Base-by-base conservation (phyloP, 2,113 vertebrate genomes). In the Perognathus longimembris region DNA sequence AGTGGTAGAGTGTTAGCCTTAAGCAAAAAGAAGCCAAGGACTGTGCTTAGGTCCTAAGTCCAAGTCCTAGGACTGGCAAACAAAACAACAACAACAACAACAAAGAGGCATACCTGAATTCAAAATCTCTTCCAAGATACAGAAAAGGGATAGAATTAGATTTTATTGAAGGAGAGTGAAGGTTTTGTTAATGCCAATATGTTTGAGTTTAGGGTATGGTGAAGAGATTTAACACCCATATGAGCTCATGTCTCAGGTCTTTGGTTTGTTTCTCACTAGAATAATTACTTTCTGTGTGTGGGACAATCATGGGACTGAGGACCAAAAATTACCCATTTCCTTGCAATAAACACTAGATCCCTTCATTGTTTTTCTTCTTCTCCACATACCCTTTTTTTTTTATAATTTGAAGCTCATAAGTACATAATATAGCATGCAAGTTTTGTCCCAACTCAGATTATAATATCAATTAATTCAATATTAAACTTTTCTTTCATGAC, bases 221-320 rank as follows among this genome's bases (percentile, higher is more conserved):
- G 14, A 85, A 9, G 26, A 30, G 50, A 54, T 67, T 92, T 77
- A 95, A 81, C 28, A 6, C 8, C 5, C 34, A 3, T 30, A 71
- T 64, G 30, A 94, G 26, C 22, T 80, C n/a, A 63, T 57, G 67
- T 54, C 34, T 94, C 34, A 85, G 67, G 32, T 24, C 26, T 95
- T 40, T 75, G n/a, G 15, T 6, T 73, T 80, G 63, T 93, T 45
- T 59, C 15, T 45, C 21, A n/a, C 21, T 32, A 66, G 24, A 87
- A 76, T 75, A 93, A 85, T 18, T 42, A 50, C 22, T 77, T 6
- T 30, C 24, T 94, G 75, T 15, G 6, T 26, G 14, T 21, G 76
- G n/a, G 28, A 90, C 24, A 94, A 26, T n/a, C 67, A 42, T 26
- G 20, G 57, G 28, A 85, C 22, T 7, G 11, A 64, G 34, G 66